Conservation (phyloP, 2,888 invertebrate genomes). For the Tiliacea citrago region DNA sequence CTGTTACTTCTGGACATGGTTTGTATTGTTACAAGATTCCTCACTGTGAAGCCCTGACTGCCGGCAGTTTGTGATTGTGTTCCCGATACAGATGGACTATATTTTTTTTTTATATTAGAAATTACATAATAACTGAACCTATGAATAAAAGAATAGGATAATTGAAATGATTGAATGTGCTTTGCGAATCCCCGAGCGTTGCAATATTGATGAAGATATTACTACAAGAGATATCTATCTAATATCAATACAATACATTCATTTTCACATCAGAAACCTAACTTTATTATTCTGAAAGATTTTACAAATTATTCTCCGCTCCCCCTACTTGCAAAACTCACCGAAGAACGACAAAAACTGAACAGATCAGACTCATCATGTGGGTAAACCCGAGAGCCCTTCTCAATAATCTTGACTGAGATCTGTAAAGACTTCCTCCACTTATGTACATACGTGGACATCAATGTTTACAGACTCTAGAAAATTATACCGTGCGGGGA, state of each 20-base stretch:
- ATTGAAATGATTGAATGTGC: not conserved
- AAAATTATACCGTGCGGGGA: not conserved
- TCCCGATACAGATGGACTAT: too few species aligned
- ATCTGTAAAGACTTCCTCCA: slow-evolving; percentile 27
- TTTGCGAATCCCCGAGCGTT: not conserved
- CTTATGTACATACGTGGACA: slow-evolving; percentile 12
- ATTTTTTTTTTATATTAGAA: too few species aligned
- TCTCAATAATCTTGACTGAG: slow-evolving; percentile 13
- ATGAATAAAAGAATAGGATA: not conserved
- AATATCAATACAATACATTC: not conserved
- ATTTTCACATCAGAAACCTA: not conserved
- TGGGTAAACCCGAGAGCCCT: not conserved
- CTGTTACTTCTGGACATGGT: too few species aligned
- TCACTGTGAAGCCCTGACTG: not conserved
- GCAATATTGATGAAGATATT: not conserved
- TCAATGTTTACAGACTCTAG: not conserved
- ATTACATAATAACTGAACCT: not conserved
- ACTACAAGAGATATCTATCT: not conserved
- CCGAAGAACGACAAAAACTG: not conserved
- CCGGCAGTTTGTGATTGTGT: not conserved
- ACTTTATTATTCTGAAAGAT: not conserved
- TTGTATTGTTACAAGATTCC: not conserved
- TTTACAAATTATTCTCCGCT: not conserved
- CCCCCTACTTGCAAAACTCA: not conserved
- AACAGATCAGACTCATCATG: slow-evolving; percentile 15